Base-by-base conservation (phyloP, 2,888 invertebrate species). In the Chloromyia formosa region DNA sequence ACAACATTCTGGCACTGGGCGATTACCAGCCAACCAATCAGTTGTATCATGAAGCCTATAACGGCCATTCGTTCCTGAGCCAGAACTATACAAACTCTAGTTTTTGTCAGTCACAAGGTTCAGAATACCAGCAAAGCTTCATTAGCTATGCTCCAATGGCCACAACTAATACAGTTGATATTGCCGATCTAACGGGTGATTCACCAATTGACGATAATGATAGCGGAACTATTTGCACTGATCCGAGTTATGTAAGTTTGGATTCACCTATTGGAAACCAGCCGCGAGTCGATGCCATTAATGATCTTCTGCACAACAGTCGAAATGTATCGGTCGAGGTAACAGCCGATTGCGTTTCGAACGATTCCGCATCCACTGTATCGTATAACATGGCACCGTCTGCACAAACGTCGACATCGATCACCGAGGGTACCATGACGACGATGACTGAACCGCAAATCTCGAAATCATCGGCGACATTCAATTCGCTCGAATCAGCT, bases 261-360 rank as follows among this genome's bases (percentile, higher is more conserved):
- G 81, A 80, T 76, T 78, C 83, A 22, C 82, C 84, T 35, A 78
- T 81, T 58, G 79, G 81, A 76, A 84, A 83, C 76, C 83, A 84
- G 74, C 81, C 83, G 60, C 81, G 84, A 61, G 77, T 84, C 18
- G 82, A 83, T n/a, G 84, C 82, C 77, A 84, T 85, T 40, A 84
- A 84, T 77, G 82, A 85, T 80, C 79, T 85, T 74, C 75, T 85
- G 69, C 83, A 84, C 75, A 83, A 83, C 75, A 84, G 83, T 81
- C 83, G 85, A 1, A 84, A 81, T 78, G 56, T 53, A 27, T 23
- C 14, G 27, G 23, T 49, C 16, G 54, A 56, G 1, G 12, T 58
- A 0, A 20, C 40, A 0, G 18, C 58, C 23, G n/a, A 5, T 12
- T 14, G 49, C 27, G 7, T 16, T 9, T 20, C 71, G 16, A 22